phyloP scores from a whole-genome alignment of 2,888 invertebrate species.

The Sericinus montela region DNA sequence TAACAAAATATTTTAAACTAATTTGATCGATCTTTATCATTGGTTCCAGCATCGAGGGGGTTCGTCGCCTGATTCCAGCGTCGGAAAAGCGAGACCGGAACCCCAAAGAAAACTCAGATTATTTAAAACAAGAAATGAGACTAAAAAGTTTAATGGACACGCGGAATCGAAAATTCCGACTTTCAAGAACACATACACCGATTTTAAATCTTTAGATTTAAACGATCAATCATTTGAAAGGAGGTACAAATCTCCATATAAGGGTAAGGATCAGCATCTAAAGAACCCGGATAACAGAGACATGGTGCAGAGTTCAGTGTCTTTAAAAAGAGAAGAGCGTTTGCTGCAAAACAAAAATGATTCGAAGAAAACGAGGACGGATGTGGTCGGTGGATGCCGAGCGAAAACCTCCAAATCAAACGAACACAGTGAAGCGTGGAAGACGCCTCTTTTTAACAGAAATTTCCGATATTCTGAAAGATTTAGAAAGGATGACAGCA shows the following conservation, averaged over 20 bases:
- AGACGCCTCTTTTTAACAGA: slow-evolving; percentile 65
- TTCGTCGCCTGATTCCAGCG: slow-evolving; percentile 81
- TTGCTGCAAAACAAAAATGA: slow-evolving; percentile 73
- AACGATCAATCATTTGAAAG: slow-evolving; percentile 62
- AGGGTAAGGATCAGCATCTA: slow-evolving; percentile 65
- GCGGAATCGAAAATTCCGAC: slow-evolving; percentile 47
- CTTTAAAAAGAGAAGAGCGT: slow-evolving; percentile 68
- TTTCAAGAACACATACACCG: slow-evolving; percentile 51
- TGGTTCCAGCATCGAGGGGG: slow-evolving; percentile 61
- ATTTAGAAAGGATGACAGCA: slow-evolving; percentile 60
- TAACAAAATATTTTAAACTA: not conserved
- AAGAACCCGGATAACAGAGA: slow-evolving; percentile 64
- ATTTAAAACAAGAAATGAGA: slow-evolving; percentile 87
- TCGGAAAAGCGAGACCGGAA: slow-evolving; percentile 69
- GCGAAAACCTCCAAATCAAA: slow-evolving; percentile 67
- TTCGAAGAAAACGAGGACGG: slow-evolving; percentile 66
- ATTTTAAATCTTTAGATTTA: slow-evolving; percentile 61
- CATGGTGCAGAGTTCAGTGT: slow-evolving; percentile 63
- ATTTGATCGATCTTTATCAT: not conserved
- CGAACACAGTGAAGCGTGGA: slow-evolving; percentile 67
- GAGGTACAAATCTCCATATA: slow-evolving; percentile 64
- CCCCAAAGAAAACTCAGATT: slow-evolving; percentile 81
- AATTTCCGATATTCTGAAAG: slow-evolving; percentile 73
- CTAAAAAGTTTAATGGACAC: slow-evolving; percentile 75
- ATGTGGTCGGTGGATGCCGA: slow-evolving; percentile 69